Evolutionary conservation across 2,888 invertebrate species (phyloP).

Genomic region (Hemaris fuciformis): DNA sequence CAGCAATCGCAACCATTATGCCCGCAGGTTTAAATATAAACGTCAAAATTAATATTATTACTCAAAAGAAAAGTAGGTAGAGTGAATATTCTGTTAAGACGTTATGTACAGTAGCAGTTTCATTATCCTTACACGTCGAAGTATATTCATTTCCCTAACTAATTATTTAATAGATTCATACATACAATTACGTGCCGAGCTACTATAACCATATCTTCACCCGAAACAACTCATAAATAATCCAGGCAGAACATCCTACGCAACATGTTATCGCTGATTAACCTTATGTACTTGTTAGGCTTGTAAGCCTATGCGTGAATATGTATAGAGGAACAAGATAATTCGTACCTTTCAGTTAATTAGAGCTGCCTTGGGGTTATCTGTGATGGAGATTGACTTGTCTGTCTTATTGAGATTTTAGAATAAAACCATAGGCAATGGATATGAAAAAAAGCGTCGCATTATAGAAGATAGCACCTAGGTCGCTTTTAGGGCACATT

Average conservation of each 20-base stretch:
- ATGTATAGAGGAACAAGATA: constrained; percentile 33
- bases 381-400: background rate
- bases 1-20: no score
- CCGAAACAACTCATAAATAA: constrained; percentile 40
- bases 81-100: no score
- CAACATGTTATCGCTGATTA: constrained; percentile 39
- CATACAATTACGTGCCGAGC: constrained; percentile 1
- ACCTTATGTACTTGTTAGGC: constrained; percentile 30
- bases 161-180: constrained; percentile 10
- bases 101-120: no score
- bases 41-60: no score
- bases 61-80: no score
- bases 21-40: no score
- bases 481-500: no score
- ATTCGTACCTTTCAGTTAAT: constrained; percentile 44
- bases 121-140: no score
- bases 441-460: no score
- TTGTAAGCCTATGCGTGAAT: constrained; percentile 23
- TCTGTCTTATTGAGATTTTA: background rate
- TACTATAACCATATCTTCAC: constrained; percentile 18
- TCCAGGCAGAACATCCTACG: constrained; percentile 22
- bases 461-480: no score
- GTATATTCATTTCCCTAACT: background rate
- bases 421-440: background rate
- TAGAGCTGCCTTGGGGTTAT: constrained; percentile 16